Evolutionary conservation across 2,888 invertebrate species (phyloP), one percentile per base, ranked within the genome.

Genomic region (Slavum lentiscoides): DNA sequence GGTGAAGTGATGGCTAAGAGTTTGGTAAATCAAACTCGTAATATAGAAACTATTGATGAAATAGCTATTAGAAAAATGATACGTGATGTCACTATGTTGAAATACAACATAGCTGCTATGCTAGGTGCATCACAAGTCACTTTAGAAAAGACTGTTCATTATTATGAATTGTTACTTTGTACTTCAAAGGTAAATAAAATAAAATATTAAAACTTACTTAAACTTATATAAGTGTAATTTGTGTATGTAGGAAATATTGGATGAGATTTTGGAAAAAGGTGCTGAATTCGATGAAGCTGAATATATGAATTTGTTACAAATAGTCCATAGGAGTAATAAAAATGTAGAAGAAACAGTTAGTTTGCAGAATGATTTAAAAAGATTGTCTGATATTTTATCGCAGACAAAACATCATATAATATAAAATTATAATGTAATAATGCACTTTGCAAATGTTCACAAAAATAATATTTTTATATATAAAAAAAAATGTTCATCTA

Each of bases 281-380:
- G 91, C 94, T 0, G 92, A 94, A 86, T 96, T 95, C 87, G 92
- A 93, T 0, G 93, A 94, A 86, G 88, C 94, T 85, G 96, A 97
- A 86, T 95, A 97, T 86, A 90, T 93, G 86, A 93, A 94, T 86
- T 93, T 95, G 59, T 90, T 96, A 85, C 92, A 93, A 85, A 89
- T 95, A 84, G 85, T 93, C 91, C 85, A 93, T 89, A 84, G 84
- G 5, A 85, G 84, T 73, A 70, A 77, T 17, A 77, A 70, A 19
- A 77, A 81, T 11, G 4, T 59, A 21, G 84, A 85, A 84, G 70
- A 83, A 53, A 73, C 58, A 55, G 59, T 30, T 68, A 80, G 84
- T 19, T 86, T 83, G 84, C 87, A 86, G 84, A 89, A 90, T 81
- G 91, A 93, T 84, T 89, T 96, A 84, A 92, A 93, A 86, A 91